Conservation (phyloP, 2,888 invertebrate genomes). For the Drosophila tanythrix region DNA sequence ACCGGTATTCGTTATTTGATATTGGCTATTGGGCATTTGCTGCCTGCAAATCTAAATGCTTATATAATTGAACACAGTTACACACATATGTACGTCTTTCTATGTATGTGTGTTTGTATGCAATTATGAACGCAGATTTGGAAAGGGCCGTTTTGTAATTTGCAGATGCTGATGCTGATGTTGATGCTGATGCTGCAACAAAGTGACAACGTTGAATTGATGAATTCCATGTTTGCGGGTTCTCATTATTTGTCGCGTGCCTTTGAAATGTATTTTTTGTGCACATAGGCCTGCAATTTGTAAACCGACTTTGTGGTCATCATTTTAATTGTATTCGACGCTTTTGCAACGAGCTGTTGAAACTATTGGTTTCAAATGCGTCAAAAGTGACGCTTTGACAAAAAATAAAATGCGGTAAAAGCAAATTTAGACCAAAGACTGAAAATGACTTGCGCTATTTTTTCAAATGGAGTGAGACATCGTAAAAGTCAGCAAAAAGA, state of each 20-base stretch:
- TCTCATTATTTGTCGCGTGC: slow-evolving; percentile 32
- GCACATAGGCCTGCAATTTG: slow-evolving; percentile 16
- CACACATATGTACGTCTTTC: slow-evolving; percentile 1
- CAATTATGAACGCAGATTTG: slow-evolving; percentile 65
- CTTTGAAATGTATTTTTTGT: slow-evolving; percentile 40
- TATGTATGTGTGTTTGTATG: slow-evolving; percentile 3
- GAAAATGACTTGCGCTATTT: slow-evolving; percentile 68
- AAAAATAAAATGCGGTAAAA: slow-evolving; percentile 26
- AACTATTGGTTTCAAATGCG: slow-evolving; percentile 56
- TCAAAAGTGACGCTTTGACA: slow-evolving; percentile 40
- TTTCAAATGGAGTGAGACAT: slow-evolving; percentile 58
- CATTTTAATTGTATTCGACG: slow-evolving; percentile 56
- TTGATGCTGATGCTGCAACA: slow-evolving; percentile 30
- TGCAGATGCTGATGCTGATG: slow-evolving; percentile 35
- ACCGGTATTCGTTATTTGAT: slow-evolving; percentile 28
- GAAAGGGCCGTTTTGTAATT: slow-evolving; percentile 67
- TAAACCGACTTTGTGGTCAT: slow-evolving; percentile 39
- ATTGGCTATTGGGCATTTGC: slow-evolving; percentile 13
- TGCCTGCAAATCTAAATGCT: slow-evolving; percentile 32
- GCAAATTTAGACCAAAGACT: slow-evolving; percentile 61
- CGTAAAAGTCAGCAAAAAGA: slow-evolving; percentile 28
- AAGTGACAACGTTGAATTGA: slow-evolving; percentile 23
- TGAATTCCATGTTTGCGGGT: slow-evolving; percentile 24
- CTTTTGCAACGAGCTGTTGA: slow-evolving; percentile 64
- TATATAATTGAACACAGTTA: slow-evolving; percentile 9